Evolutionary conservation across 2,113 vertebrate genomes (phyloP).

Genomic region (Lates calcarifer): DNA sequence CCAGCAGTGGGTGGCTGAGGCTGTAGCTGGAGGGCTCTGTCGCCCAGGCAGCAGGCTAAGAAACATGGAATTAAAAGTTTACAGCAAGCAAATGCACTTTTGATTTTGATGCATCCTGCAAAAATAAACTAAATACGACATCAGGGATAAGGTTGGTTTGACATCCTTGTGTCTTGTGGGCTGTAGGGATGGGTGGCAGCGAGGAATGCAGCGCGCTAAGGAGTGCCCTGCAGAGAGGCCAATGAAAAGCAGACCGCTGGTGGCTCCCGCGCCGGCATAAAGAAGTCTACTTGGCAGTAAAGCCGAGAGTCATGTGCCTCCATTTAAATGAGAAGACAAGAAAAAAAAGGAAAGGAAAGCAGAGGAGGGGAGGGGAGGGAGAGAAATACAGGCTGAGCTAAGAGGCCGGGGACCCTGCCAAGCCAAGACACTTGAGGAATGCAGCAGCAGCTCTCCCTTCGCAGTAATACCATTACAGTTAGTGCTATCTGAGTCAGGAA

Average conservation of each 20-base stretch:
- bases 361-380: conserved; percentile 24
- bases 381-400: conserved; percentile 59
- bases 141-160: not conserved
- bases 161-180: conserved; percentile 7
- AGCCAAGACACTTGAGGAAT: conserved; percentile 79
- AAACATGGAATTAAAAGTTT: conserved; percentile 6
- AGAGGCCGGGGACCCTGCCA: conserved; percentile 68
- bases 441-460: conserved; percentile 46
- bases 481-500: conserved; percentile 61
- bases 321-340: conserved; percentile 74
- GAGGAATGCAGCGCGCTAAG: conserved; percentile 59
- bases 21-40: not conserved
- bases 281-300: conserved; percentile 70
- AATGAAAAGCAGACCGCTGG: conserved; percentile 63
- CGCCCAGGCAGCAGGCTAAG: not conserved
- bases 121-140: conserved; percentile 28
- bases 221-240: conserved; percentile 58
- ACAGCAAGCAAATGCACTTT: not conserved
- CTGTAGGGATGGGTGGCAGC: conserved; percentile 34
- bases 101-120: conserved; percentile 8
- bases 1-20: conserved; percentile 39
- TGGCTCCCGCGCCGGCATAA: conserved; percentile 60
- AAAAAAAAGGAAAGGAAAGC: conserved; percentile 45
- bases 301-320: conserved; percentile 75
- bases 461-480: conserved; percentile 52